Evolutionary conservation across 2,113 vertebrate species (phyloP).

Genomic region (human (Homo sapiens)): GRCh38 chr1:243219001-243219500

Average conservation of each 20-base stretch:
- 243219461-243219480: slow-evolving; percentile 16
- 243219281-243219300: not conserved
- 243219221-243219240: not conserved
- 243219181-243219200: not conserved
- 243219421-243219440: slow-evolving; percentile 6
- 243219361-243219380: not conserved
- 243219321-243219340: not conserved
- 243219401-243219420: not conserved
- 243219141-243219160: not conserved
- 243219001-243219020: not conserved
- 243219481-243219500: not conserved
- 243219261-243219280: not conserved
- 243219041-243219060: not conserved
- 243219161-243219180: not conserved
- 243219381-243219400: not conserved
- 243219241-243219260: not conserved
- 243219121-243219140: not conserved
- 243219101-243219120: not conserved
- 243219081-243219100: not conserved
- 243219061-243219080: not conserved
- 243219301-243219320: not conserved
- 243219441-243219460: not conserved
- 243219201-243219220: not conserved
- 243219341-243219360: not conserved
- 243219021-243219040: not conserved